A percentile compares a stretch with the other conserved stretches of the same genome.
These are phyloP conservation scores for Agrotis ipsilon DNA, from an alignment of 2,888 invertebrate species.

Conservation along the genomic window DNA sequence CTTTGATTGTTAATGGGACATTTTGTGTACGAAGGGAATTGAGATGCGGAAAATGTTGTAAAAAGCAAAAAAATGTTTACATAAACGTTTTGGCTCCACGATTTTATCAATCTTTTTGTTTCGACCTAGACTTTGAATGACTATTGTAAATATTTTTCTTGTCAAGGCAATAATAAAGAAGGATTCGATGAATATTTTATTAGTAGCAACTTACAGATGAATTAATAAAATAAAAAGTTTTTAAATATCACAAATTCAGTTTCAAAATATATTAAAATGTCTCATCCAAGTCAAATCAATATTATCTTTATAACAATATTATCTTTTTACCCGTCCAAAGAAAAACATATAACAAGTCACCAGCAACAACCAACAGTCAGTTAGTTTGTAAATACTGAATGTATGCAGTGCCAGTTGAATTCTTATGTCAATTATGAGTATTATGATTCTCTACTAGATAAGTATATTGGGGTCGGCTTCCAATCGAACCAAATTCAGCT, in stretches of 20 bases:
- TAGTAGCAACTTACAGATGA: too few species aligned
- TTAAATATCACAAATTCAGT: neutral
- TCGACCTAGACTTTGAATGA: slow-evolving; percentile 1
- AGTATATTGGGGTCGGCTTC: too few species aligned
- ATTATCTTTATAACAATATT: too few species aligned
- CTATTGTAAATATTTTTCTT: neutral
- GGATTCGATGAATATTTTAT: neutral
- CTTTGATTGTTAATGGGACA: slow-evolving; percentile 54
- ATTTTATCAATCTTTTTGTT: slow-evolving; percentile 22
- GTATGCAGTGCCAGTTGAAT: too few species aligned
- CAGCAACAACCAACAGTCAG: too few species aligned
- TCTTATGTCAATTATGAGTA: too few species aligned
- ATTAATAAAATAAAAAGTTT: too few species aligned
- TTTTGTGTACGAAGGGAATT: slow-evolving; percentile 33
- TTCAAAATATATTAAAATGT: neutral
- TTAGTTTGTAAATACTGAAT: too few species aligned
- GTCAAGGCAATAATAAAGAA: neutral
- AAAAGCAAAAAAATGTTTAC: slow-evolving; percentile 48
- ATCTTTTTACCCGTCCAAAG: neutral
- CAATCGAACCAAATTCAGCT: too few species aligned
- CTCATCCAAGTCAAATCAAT: neutral
- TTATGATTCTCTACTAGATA: too few species aligned
- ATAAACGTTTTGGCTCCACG: slow-evolving; percentile 27
- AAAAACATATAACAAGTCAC: too few species aligned
- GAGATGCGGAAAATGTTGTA: slow-evolving; percentile 28